Base-by-base conservation (phyloP, 2,888 invertebrate species). In the Acanthosoma haemorrhoidale region DNA sequence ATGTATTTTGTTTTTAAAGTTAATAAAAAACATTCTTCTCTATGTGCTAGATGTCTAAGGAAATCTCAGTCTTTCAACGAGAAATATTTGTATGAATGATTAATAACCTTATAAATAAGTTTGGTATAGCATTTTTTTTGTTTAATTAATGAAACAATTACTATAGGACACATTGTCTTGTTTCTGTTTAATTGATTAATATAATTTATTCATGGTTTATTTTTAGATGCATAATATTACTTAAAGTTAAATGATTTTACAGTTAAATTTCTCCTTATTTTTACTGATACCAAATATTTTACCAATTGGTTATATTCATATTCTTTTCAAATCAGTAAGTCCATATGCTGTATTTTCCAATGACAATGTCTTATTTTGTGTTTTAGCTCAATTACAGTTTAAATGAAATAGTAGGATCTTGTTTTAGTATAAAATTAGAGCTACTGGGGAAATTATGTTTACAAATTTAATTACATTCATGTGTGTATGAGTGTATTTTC, bases 11-110 rank as follows among this genome's bases (percentile, higher is more conserved):
- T n/a, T n/a, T n/a, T n/a, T n/a, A n/a, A n/a, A n/a, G n/a, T n/a
- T n/a, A n/a, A n/a, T n/a, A n/a, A n/a, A n/a, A n/a, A n/a, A n/a
- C n/a, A n/a, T n/a, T n/a, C 51, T 51, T 51, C 21, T 51, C n/a
- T 51, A 51, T 11, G 51, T 51, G 51, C 51, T 51, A 51, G 51
- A 51, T 51, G n/a, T 51, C 13, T 51, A 51, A 51, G 51, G 6
- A 51, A 51, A 25, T 51, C 21, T 6, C 51, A 25, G 51, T 51
- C 51, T 51, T 51, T 51, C 51, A 51, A 51, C 25, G 8, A 25
- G n/a, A 51, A 51, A 51, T 51, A n/a, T 51, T 51, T 51, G 21
- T 51, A 51, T 51, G 25, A 8, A 18, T 18, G 21, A 25, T 51
- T 51, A 9, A 51, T 51, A 51, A 25, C 21, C 25, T 51, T 25